Base-by-base conservation (phyloP, 1,140 invertebrate species). In the Bursaphelenchus mucronatus region DNA sequence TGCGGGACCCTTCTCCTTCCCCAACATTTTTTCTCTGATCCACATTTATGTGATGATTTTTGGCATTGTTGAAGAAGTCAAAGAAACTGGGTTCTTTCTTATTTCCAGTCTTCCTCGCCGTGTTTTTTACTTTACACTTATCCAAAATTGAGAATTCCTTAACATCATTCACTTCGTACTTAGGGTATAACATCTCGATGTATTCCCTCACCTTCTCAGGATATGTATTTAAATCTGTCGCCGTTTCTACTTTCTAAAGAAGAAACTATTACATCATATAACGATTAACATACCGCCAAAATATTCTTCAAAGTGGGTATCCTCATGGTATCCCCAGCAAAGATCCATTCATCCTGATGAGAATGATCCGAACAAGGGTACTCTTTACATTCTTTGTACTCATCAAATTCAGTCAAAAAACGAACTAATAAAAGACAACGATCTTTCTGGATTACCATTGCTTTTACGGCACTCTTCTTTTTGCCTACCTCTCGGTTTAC, bases 21-120 rank as follows among this genome's bases (percentile, higher is more conserved):
- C 30, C 30, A 30, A 30, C 30, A 30, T 30, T 30, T 30, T 30
- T 30, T 30, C 30, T 30, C 30, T 30, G 30, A 30, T 30, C 30
- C 30, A 30, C 30, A 5, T 30, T 30, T 30, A 30, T 30, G 30
- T 30, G 30, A 30, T 30, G 30, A 30, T 59, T 59, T n/a, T 44
- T 13, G 11, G 57, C 57, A 39, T 59, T 59, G 57, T 59, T 59
- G 57, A 59, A 59, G 57, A 59, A 59, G 57, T 59, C 57, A 11
- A 45, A 19, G 40, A 59, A 59, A 44, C 40, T 44, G 44, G 47
- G 13, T 50, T 59, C 57, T 7, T 59, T 59, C 40, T 59, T 59
- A n/a, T 39, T 59, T 21, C 13, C 53, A n/a, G 13, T 59, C 57
- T 59, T 59, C 30, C 57, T 39, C 11, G 57, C 21, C 57, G 57